Evolutionary conservation across 2,888 invertebrate genomes (phyloP), one percentile per base, ranked within the genome.

Genomic region (Ichneumon xanthorius): DNA sequence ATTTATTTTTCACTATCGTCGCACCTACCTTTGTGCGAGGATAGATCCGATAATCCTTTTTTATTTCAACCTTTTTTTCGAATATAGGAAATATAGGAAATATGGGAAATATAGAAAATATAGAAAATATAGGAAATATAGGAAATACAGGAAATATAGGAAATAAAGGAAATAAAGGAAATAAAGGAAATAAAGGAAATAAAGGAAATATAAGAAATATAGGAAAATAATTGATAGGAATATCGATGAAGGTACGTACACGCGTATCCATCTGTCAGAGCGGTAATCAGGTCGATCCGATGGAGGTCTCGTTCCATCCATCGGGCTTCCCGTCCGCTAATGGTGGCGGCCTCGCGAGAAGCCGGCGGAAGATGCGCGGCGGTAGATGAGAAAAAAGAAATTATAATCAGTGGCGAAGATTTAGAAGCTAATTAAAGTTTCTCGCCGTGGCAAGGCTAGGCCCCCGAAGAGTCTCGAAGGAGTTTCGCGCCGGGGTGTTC

Each of bases 351-450:
- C 45, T 63, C 30, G 14, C 50, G 30, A 61, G 37, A 70, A 58
- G n/a, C 75, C 14, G 19, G 37, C 22, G 67, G 48, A 58, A 53
- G 45, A 50, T 30, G 45, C 63, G 67, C 68, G 61, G 61, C n/a
- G 16, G 70, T 26, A 67, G 22, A 73, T 19, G 67, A 78, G 55
- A 78, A 85, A 86, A 79, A 79, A 84, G 68, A 82, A 88, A 87
- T 88, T 85, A 87, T 86, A 86, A 86, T 63, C 82, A 86, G 80
- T 76, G 73, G 85, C 76, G 73, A 82, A 85, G 87, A 88, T 87
- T 87, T 82, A 73, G 81, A 84, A 86, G 86, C 86, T 89, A 89
- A 89, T 87, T 87, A 87, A 86, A 87, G 82, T 88, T 86, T 82
- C 68, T 85, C 63, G n/a, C 61, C 70, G 55, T 65, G 37, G 80